These are phyloP conservation scores for Amblyteles armatorius DNA, from an alignment of 2,888 invertebrate genomes.

Conservation along the genomic window DNA sequence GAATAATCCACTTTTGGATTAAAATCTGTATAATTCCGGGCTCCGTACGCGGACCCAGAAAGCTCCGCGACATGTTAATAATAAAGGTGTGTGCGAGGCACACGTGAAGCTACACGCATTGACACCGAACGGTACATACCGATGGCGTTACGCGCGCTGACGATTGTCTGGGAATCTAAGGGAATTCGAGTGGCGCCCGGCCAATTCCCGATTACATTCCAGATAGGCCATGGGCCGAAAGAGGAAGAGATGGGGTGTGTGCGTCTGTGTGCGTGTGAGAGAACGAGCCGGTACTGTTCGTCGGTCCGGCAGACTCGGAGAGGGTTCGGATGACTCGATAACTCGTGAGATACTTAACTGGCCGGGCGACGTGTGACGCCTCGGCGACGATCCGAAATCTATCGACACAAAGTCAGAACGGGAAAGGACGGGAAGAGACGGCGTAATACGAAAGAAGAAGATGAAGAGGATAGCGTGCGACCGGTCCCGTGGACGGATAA, in stretches of 20 bases:
- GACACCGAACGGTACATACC: not conserved
- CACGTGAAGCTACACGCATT: not conserved
- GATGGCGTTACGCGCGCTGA: not conserved
- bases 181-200: slow-evolving; percentile 52
- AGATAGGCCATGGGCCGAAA: slow-evolving; percentile 25
- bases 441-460: not conserved
- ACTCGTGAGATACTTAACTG: slow-evolving; percentile 1
- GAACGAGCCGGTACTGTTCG: not conserved
- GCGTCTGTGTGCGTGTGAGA: slow-evolving; percentile 19
- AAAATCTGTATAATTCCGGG: slow-evolving; percentile 51
- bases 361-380: not conserved
- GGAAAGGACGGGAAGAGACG: not conserved
- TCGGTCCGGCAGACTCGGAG: not conserved
- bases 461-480: slow-evolving; percentile 5
- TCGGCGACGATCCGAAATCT: slow-evolving; percentile 22
- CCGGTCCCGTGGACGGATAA: not conserved
- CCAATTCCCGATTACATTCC: slow-evolving; percentile 46
- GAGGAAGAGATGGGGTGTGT: not conserved
- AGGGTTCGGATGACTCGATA: slow-evolving; percentile 28
- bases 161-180: slow-evolving; percentile 32
- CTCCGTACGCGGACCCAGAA: not conserved
- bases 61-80: slow-evolving; percentile 30
- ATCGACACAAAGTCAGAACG: slow-evolving; percentile 41
- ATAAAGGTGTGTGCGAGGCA: not conserved
- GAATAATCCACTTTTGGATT: slow-evolving; percentile 64